Base-by-base conservation (phyloP, 2,797 vertebrate species). In the Phaenicophaeus curvirostris region DNA sequence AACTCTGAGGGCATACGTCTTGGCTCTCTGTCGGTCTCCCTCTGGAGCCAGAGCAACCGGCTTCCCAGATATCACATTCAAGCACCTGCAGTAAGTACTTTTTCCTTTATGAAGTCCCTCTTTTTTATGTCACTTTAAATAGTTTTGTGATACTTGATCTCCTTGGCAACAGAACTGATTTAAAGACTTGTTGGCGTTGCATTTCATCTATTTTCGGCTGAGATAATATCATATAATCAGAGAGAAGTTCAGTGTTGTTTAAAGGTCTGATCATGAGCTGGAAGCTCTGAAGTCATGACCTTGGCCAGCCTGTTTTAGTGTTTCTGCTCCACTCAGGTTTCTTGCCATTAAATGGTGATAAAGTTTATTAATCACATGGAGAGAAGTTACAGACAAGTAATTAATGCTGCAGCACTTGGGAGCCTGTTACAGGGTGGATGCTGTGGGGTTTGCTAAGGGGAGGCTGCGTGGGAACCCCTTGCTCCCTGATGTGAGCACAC, bases 11-110 rank as follows among this genome's bases (percentile, higher is more conserved):
- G 99, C 99, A 1, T 99, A 99, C 0, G 98, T 99, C 71, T 97
- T 99, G 97, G 99, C 99, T 0, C 98, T 99, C 50, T 99, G 99
- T 95, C 98, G 99, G 2, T 98, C 99, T 0, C 99, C 99, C 1
- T 99, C 99, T 0, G 99, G 99, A 11, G 98, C 98, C 63, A 98
- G 99, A 82, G 99, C 99, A 68, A 98, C 98, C 0, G 99, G 99
- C 58, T 99, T 99, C 96, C 99, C 99, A 0, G 99, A 99, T 95
- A 98, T 99, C 97, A 99, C 99, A 27, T 98, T 98, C 95, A 99
- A 99, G 85, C 99, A 99, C 93, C 97, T 99, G 57, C 98, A 99
- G 99, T 99, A 89, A 98, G 99, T 94, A 63, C 51, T 61, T 39
- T 94, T 41, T 85, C 79, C 66, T 57, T 44, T 39, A 21, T 35